Evolutionary conservation across 2,888 invertebrate species (phyloP).

Genomic region (Dromius quadrimaculatus): DNA sequence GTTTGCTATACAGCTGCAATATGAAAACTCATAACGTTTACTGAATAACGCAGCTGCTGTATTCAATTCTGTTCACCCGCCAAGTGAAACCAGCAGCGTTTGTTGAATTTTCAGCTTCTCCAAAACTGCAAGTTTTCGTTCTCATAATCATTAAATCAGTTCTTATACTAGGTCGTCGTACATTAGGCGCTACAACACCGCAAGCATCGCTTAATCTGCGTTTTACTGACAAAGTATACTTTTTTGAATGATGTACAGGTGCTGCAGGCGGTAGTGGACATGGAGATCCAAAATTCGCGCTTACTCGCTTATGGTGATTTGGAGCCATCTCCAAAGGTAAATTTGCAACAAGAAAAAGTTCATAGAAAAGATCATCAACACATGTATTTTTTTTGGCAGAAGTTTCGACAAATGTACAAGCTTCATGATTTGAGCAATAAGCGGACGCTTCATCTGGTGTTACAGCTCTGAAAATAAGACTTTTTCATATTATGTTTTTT

Average conservation of each 20-base stretch:
- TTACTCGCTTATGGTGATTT: constrained; percentile 85
- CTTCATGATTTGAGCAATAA: constrained; percentile 83
- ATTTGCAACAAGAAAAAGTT: constrained; percentile 85
- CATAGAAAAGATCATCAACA: constrained; percentile 87
- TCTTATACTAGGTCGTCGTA: constrained; percentile 86
- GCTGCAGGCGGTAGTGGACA: constrained; percentile 79
- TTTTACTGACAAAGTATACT: constrained; percentile 84
- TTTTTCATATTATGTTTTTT: no score
- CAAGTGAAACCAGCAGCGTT: constrained; percentile 36
- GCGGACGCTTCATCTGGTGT: constrained; percentile 81
- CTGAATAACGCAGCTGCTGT: constrained; percentile 48
- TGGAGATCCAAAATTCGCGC: constrained; percentile 82
- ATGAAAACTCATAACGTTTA: constrained; percentile 38
- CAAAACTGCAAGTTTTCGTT: constrained; percentile 82
- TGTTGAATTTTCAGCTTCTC: constrained; percentile 71
- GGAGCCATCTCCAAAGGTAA: constrained; percentile 91
- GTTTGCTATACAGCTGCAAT: constrained; percentile 15
- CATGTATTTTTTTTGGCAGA: constrained; percentile 86
- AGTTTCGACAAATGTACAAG: constrained; percentile 84
- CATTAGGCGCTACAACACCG: constrained; percentile 90
- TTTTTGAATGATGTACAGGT: constrained; percentile 76
- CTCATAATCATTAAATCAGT: constrained; percentile 91
- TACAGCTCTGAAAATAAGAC: constrained; percentile 76
- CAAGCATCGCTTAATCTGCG: constrained; percentile 87
- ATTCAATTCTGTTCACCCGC: constrained; percentile 46